Conservation (phyloP, 2,113 vertebrate species). For the Cyanistes caeruleus region DNA sequence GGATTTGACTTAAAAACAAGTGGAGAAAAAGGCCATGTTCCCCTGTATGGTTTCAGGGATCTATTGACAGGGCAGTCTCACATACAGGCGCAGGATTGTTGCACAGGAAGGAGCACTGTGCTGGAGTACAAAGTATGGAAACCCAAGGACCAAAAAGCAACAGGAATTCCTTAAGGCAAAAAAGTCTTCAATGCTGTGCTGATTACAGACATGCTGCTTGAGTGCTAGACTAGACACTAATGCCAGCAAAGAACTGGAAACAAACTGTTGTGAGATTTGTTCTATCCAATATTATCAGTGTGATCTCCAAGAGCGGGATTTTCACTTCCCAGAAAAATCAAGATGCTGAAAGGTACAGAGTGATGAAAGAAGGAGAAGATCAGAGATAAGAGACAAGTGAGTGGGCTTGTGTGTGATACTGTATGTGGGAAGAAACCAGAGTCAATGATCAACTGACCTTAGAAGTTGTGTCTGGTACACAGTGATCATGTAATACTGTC, state of each 20-base stretch:
- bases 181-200: neutral
- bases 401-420: rapidly evolving
- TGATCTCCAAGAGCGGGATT: neutral
- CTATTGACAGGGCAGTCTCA: neutral
- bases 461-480: rapidly evolving
- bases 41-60: neutral
- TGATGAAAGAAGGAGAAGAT: neutral
- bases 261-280: neutral
- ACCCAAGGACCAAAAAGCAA: neutral
- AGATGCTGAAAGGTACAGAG: neutral
- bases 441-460: rapidly evolving
- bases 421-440: neutral
- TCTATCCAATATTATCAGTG: neutral
- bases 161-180: neutral
- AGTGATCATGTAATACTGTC: neutral
- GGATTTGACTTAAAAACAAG: neutral
- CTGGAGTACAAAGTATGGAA: neutral
- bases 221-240: neutral
- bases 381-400: no score
- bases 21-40: neutral
- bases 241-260: neutral
- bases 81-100: rapidly evolving
- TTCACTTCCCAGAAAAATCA: neutral
- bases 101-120: neutral
- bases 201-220: neutral